Evolutionary conservation across 2,888 invertebrate species (phyloP).

Genomic region (Andrena trimmerana): DNA sequence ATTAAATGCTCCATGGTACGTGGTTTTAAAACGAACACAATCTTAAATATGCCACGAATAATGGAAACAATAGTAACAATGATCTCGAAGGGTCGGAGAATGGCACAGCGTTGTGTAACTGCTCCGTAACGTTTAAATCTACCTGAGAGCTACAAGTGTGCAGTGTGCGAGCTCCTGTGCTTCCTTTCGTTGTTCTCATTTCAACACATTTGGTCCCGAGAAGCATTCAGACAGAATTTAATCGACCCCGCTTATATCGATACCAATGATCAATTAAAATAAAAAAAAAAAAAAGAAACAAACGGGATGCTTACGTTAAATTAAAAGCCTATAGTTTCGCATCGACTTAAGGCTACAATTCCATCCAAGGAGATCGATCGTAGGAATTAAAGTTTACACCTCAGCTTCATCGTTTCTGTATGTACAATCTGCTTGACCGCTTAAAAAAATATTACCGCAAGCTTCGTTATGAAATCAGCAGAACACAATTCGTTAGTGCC

Average conservation of each 20-base stretch:
- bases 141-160: conserved; percentile 1
- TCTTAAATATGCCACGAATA: conserved; percentile 6
- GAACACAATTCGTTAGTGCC: conserved; percentile 38
- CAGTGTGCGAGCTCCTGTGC: conserved; percentile 20
- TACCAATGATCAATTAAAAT: conserved; percentile 6
- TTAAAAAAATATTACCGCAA: conserved; percentile 15
- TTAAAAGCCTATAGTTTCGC: neutral
- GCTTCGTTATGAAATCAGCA: neutral
- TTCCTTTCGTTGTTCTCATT: neutral
- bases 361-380: neutral
- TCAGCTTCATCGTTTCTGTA: conserved; percentile 5
- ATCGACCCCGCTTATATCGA: neutral
- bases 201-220: conserved; percentile 42
- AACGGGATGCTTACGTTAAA: neutral
- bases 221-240: neutral
- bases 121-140: neutral
- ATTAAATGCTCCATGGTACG: conserved; percentile 4
- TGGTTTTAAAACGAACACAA: conserved; percentile 18
- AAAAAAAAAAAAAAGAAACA: neutral
- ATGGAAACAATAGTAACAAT: neutral
- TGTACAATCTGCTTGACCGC: conserved; percentile 8
- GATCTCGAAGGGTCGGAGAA: neutral
- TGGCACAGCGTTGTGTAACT: neutral
- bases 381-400: conserved; percentile 3
- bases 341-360: neutral